phyloP scores from a whole-genome alignment of 2,113 vertebrate genomes.

The Amphiprion percula region DNA sequence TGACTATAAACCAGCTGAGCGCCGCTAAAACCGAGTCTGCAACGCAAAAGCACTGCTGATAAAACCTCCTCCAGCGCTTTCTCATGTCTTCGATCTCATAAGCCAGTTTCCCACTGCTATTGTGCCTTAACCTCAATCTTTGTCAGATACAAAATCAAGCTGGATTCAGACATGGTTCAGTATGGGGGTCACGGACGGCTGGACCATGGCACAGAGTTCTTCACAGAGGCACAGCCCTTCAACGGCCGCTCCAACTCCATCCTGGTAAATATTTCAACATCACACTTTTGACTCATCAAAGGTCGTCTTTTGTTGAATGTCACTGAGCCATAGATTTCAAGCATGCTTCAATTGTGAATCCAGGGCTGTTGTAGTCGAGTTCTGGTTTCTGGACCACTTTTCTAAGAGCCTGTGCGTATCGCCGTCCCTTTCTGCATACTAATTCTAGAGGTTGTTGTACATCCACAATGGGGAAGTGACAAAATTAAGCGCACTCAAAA shows the following conservation, averaged over 20 bases:
- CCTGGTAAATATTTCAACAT: slow-evolving; percentile 82
- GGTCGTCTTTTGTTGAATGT: slow-evolving; percentile 44
- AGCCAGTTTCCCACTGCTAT: slow-evolving; percentile 57
- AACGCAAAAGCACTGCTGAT: slow-evolving; percentile 43
- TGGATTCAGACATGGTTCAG: slow-evolving; percentile 90
- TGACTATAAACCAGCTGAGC: slow-evolving; percentile 61
- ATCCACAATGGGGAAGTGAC: slow-evolving; percentile 35
- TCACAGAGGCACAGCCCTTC: slow-evolving; percentile 86
- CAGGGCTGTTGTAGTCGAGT: slow-evolving; percentile 34
- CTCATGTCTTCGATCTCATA: slow-evolving; percentile 53
- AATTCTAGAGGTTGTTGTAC: slow-evolving; percentile 31
- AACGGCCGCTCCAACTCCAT: slow-evolving; percentile 89
- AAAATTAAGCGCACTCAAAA: slow-evolving; percentile 59
- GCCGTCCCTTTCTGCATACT: slow-evolving; percentile 42
- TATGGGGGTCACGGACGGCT: slow-evolving; percentile 95
- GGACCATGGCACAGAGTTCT: slow-evolving; percentile 93
- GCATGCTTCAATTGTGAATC: slow-evolving; percentile 37
- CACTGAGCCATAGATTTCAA: slow-evolving; percentile 29
- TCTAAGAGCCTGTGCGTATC: slow-evolving; percentile 33
- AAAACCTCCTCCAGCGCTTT: slow-evolving; percentile 47
- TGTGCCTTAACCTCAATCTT: slow-evolving; percentile 84
- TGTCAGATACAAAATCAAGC: slow-evolving; percentile 92
- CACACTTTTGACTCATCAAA: slow-evolving; percentile 36
- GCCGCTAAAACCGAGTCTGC: slow-evolving; percentile 54
- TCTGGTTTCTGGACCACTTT: slow-evolving; percentile 26